These are phyloP conservation scores for Gymnobelideus leadbeateri DNA, from an alignment of 2,113 vertebrate genomes.

Conservation along the genomic window DNA sequence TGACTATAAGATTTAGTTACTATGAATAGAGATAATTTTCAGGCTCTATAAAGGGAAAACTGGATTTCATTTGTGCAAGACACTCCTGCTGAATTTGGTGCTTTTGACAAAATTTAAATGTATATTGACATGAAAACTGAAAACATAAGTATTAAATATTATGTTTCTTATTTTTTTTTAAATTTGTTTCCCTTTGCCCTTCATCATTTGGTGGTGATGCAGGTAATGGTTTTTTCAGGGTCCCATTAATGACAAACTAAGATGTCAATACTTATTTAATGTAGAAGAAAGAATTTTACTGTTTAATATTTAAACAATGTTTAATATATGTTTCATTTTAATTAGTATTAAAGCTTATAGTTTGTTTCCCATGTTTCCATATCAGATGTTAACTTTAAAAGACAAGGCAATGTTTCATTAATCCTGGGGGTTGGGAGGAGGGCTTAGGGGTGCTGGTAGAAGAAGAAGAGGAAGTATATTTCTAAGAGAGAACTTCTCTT, in stretches of 20 bases:
- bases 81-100: not conserved
- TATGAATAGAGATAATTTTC: slow-evolving; percentile 3
- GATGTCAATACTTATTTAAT: slow-evolving; percentile 79
- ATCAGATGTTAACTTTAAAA: slow-evolving; percentile 68
- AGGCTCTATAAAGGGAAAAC: slow-evolving; percentile 6
- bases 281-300: slow-evolving; percentile 73
- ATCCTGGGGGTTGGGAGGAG: not conserved
- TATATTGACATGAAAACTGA: slow-evolving; percentile 46
- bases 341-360: slow-evolving; percentile 54
- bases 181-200: slow-evolving; percentile 58
- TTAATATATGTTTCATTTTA: slow-evolving; percentile 73
- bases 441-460: not conserved
- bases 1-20: slow-evolving; percentile 6
- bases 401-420: slow-evolving; percentile 28
- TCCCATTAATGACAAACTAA: slow-evolving; percentile 67
- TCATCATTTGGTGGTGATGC: slow-evolving; percentile 46
- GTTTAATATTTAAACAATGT: slow-evolving; percentile 73
- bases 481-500: slow-evolving; percentile 45
- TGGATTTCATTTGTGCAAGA: slow-evolving; percentile 1
- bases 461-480: slow-evolving; percentile 1
- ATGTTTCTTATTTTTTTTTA: not conserved
- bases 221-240: slow-evolving; percentile 30
- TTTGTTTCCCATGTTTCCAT: slow-evolving; percentile 63
- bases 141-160: slow-evolving; percentile 59
- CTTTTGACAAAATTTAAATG: not conserved